Evolutionary conservation across 2,797 vertebrate genomes (phyloP).

Genomic region (Oryzias sinensis): DNA sequence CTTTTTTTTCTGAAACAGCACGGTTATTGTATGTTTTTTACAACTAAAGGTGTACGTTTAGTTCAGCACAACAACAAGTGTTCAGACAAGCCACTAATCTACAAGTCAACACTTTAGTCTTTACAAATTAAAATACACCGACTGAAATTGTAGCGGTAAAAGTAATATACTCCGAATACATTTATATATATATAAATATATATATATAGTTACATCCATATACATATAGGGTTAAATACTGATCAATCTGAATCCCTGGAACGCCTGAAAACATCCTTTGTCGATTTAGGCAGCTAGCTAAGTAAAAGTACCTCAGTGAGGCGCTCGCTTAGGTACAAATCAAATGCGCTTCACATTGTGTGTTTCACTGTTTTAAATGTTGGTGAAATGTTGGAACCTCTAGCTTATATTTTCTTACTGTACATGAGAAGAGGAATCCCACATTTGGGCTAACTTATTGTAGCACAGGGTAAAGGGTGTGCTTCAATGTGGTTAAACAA

Average conservation of each 20-base stretch:
- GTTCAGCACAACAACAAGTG: constrained; percentile 69
- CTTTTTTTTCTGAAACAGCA: constrained; percentile 54
- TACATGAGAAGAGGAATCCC: constrained; percentile 1
- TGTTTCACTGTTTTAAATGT: constrained; percentile 43
- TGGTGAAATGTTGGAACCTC: not conserved
- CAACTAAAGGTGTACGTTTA: constrained; percentile 62
- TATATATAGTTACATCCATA: constrained; percentile 75
- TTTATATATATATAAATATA: constrained; percentile 75
- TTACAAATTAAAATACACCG: constrained; percentile 75
- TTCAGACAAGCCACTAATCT: constrained; percentile 69
- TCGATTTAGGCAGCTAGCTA: constrained; percentile 60
- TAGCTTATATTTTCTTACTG: constrained; percentile 10
- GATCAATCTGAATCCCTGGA: constrained; percentile 80
- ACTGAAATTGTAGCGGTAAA: constrained; percentile 67
- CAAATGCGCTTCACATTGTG: constrained; percentile 61
- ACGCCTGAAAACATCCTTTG: constrained; percentile 64
- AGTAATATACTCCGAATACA: constrained; percentile 77
- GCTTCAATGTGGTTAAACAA: not conserved
- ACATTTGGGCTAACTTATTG: not conserved
- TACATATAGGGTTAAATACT: constrained; percentile 81
- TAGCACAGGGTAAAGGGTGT: not conserved
- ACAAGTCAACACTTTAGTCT: constrained; percentile 73
- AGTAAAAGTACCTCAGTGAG: constrained; percentile 40
- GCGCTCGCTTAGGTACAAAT: constrained; percentile 23
- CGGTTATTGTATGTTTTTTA: constrained; percentile 53